Evolutionary conservation across 2,797 vertebrate genomes (phyloP), one percentile per base, ranked within the genome.

Genomic region (Sebastiscus tertius): DNA sequence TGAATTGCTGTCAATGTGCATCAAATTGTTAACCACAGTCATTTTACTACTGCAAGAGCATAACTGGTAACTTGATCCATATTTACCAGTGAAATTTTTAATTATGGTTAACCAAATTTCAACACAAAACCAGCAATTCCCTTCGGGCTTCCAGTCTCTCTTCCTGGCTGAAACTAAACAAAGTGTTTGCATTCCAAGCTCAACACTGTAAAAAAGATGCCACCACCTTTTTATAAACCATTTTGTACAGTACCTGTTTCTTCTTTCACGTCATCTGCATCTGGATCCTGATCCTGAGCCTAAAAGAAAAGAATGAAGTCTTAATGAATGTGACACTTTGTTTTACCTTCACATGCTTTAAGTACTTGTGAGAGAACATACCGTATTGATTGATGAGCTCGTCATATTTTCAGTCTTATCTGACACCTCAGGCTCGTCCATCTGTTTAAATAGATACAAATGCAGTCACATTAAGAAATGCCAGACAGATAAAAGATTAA

Each of bases 141-240:
- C 93, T 95, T 96, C 93, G 96, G 96, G 94, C 97, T 99, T 99
- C 98, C 98, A 99, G 98, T 99, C 98, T 98, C 98, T 97, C 97
- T 73, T 93, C 90, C 80, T 93, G 90, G 87, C 93, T 86, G 87
- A 91, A 92, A 81, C 90, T 92, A 84, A 49, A 88, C 77, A 83
- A 91, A 88, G 90, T 87, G 87, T 91, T 89, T 92, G 86, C 88
- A 90, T 89, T 93, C 90, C 90, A 91, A 90, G 83, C 82, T 92
- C 88, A 93, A 87, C 82, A 91, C 91, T 90, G 85, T 75, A 75
- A 80, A 84, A 84, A 85, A 88, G 78, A 89, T 52, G 59, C 20
- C 39, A 52, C 74, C 77, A 86, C n/a, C 72, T 67, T 86, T 80
- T 84, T 85, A 70, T 58, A 71, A 87, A 71, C 75, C 77, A 81